These are phyloP conservation scores for Connochaetes taurinus DNA, from an alignment of 2,113 vertebrate genomes.

Conservation along the genomic window DNA sequence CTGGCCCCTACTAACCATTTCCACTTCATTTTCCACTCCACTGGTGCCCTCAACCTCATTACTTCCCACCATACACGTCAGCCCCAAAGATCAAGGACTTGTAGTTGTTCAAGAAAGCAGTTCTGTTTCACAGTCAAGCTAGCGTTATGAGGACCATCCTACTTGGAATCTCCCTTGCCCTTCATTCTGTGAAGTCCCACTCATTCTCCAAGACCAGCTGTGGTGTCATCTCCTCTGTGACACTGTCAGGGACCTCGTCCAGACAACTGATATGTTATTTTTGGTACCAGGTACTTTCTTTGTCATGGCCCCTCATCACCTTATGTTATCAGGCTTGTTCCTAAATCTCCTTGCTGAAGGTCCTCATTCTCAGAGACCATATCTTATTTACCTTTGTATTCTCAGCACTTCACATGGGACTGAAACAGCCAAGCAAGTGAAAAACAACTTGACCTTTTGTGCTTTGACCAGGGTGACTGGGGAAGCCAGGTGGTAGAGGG, in stretches of 20 bases:
- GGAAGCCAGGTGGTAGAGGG: background rate
- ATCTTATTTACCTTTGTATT: background rate
- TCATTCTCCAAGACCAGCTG: background rate
- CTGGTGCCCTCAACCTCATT: background rate
- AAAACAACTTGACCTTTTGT: background rate
- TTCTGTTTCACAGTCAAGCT: background rate
- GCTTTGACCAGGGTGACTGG: background rate
- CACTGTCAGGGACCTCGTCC: background rate
- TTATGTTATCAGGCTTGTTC: background rate
- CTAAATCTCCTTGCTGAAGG: background rate
- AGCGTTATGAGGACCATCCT: background rate
- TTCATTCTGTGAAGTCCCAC: background rate
- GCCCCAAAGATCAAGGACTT: background rate
- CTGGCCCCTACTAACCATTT: background rate
- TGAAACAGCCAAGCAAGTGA: background rate
- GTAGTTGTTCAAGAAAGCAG: background rate
- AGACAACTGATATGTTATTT: background rate
- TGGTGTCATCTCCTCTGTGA: background rate
- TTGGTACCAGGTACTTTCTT: background rate
- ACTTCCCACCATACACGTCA: background rate
- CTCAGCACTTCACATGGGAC: background rate
- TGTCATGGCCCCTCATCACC: background rate
- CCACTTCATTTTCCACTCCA: background rate
- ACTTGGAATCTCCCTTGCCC: background rate
- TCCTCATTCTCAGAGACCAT: background rate